These are phyloP conservation scores for Brachyhypopomus gauderio DNA, from an alignment of 2,113 vertebrate species.

Conservation along the genomic window DNA sequence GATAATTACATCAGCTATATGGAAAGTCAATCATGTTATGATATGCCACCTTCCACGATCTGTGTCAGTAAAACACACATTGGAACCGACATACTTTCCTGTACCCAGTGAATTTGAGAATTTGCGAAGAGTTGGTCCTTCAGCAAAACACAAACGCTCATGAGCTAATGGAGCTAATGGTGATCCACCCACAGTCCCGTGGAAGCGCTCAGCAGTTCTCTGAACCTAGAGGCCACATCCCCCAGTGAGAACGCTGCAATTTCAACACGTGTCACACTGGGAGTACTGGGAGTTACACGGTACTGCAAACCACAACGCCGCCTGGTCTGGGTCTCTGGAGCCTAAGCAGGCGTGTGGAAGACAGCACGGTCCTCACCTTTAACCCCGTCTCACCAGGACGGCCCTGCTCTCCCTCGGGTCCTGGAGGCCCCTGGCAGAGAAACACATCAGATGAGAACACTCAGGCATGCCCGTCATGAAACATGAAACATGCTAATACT, in stretches of 20 bases:
- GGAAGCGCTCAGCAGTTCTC: too few relatives aligned
- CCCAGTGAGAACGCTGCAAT: too few relatives aligned
- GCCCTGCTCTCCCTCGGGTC: conserved; percentile 86
- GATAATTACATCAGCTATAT: not conserved
- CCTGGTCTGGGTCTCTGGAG: too few relatives aligned
- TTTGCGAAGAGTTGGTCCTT: not conserved
- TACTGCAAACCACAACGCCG: too few relatives aligned
- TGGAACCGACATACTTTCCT: not conserved
- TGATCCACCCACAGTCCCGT: too few relatives aligned
- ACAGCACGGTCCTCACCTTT: conserved; percentile 76
- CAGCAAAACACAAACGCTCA: not conserved
- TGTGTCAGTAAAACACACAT: not conserved
- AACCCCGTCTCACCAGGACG: conserved; percentile 84
- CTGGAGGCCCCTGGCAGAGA: conserved; percentile 80
- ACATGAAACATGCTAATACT: too few relatives aligned
- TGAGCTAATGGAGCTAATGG: too few relatives aligned
- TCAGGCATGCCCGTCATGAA: too few relatives aligned
- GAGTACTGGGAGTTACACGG: too few relatives aligned
- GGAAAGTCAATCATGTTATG: not conserved
- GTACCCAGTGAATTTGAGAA: not conserved
- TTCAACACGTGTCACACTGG: too few relatives aligned
- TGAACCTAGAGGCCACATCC: too few relatives aligned
- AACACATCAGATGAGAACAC: not conserved
- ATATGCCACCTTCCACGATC: not conserved
- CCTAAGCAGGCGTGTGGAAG: too few relatives aligned